These are phyloP conservation scores for Drosophila nikananu DNA, from an alignment of 1,140 invertebrate genomes.

Conservation along the genomic window DNA sequence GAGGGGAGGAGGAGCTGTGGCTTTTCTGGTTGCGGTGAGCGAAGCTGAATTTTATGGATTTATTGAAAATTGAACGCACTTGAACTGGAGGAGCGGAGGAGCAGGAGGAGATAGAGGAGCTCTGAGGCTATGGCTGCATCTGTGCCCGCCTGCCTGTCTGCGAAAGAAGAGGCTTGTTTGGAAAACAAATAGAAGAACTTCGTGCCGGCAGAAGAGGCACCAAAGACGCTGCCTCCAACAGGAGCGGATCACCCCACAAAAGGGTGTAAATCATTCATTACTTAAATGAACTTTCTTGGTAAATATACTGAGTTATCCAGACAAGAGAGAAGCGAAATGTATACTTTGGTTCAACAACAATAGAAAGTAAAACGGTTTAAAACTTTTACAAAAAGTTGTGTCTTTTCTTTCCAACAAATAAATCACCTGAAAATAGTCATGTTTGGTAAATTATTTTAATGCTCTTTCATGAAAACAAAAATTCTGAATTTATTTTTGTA, in stretches of 20 bases:
- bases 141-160: constrained; percentile 71
- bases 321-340: too few species aligned
- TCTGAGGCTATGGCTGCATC: not conserved
- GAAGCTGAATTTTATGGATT: constrained; percentile 73
- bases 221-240: constrained; percentile 34
- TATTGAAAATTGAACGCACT: constrained; percentile 83
- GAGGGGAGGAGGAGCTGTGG: constrained; percentile 39
- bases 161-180: constrained; percentile 74
- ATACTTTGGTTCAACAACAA: too few species aligned
- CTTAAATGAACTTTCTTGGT: not conserved
- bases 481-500: not conserved
- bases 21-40: constrained; percentile 41
- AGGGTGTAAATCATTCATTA: not conserved
- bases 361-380: too few species aligned
- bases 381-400: too few species aligned
- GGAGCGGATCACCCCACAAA: constrained; percentile 13
- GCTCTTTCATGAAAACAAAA: too few species aligned
- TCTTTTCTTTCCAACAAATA: not conserved
- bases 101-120: not conserved
- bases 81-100: constrained; percentile 33
- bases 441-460: not conserved
- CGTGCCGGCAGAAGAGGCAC: constrained; percentile 1
- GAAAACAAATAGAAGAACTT: constrained; percentile 65
- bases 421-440: not conserved
- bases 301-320: too few species aligned